Evolutionary conservation across 2,113 vertebrate species (phyloP).

Genomic region (Accipiter cooperii): DNA sequence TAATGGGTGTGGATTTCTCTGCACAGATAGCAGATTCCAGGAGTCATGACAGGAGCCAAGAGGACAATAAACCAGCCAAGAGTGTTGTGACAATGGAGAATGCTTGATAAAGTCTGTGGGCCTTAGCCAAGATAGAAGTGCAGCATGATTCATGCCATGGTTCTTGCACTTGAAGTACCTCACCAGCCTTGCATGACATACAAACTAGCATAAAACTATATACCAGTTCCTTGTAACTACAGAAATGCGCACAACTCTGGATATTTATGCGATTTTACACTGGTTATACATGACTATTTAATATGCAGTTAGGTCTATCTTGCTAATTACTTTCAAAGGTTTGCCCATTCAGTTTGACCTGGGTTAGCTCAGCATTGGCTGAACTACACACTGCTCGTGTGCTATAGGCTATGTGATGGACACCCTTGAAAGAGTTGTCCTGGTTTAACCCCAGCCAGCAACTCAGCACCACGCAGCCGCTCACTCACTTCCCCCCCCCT

Average conservation of each 20-base stretch:
- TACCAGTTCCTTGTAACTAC: neutral
- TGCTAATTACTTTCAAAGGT: neutral
- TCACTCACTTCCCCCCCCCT: no score
- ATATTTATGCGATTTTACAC: no score
- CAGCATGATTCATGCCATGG: no score
- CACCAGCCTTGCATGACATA: neutral
- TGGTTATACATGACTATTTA: neutral
- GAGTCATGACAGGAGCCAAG: neutral
- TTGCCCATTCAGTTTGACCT: neutral
- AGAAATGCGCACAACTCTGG: neutral
- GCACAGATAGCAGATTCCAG: neutral
- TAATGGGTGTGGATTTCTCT: neutral
- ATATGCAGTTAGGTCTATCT: neutral
- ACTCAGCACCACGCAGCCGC: no score
- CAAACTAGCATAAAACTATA: neutral
- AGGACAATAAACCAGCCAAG: neutral
- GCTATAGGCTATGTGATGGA: neutral
- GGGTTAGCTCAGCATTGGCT: neutral
- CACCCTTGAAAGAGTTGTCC: neutral
- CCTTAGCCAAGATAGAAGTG: neutral
- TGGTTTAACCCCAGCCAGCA: no score
- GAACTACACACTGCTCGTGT: neutral
- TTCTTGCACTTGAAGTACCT: neutral
- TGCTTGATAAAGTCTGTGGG: neutral
- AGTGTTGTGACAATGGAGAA: neutral